A percentile compares a stretch with the other conserved stretches of the same genome.
These are phyloP conservation scores for Wasmannia auropunctata DNA, from an alignment of 1,140 invertebrate genomes.

Conservation along the genomic window DNA sequence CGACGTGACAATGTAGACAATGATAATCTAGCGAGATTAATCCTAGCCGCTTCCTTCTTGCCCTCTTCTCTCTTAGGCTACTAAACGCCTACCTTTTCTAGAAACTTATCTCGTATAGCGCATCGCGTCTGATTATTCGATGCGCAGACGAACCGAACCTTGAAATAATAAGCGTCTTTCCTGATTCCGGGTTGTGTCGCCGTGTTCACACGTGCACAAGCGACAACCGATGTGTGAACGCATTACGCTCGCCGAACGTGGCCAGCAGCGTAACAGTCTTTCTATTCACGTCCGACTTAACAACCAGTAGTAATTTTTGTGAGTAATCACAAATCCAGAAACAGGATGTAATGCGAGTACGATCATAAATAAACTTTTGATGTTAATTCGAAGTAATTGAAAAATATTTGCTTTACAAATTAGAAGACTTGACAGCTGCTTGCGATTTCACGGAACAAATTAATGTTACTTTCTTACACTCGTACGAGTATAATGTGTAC, in stretches of 20 bases:
- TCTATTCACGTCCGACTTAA: constrained; percentile 44
- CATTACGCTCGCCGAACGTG: constrained; percentile 63
- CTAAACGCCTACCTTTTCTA: constrained; percentile 69
- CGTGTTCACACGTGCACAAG: constrained; percentile 73
- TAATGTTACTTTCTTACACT: background rate
- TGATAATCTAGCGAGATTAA: constrained; percentile 61
- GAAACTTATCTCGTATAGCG: constrained; percentile 74
- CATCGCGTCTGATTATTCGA: constrained; percentile 77
- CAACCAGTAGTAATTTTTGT: constrained; percentile 18
- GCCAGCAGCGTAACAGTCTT: constrained; percentile 65
- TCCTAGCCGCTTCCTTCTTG: constrained; percentile 66
- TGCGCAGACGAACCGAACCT: constrained; percentile 77
- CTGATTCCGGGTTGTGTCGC: constrained; percentile 78
- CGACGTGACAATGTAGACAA: constrained; percentile 53
- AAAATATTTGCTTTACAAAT: background rate
- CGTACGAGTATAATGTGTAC: background rate
- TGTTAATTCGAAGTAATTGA: constrained; percentile 24
- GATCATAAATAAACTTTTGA: background rate
- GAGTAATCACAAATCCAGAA: constrained; percentile 33
- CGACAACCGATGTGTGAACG: constrained; percentile 77
- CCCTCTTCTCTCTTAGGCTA: constrained; percentile 30
- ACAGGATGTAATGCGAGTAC: background rate
- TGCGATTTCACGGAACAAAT: background rate
- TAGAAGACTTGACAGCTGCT: background rate
- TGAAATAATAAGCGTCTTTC: constrained; percentile 79